These are phyloP conservation scores for Paelopatides confundens DNA, from an alignment of 53 echinoderm and acorn worm genomes.

Conservation along the genomic window DNA sequence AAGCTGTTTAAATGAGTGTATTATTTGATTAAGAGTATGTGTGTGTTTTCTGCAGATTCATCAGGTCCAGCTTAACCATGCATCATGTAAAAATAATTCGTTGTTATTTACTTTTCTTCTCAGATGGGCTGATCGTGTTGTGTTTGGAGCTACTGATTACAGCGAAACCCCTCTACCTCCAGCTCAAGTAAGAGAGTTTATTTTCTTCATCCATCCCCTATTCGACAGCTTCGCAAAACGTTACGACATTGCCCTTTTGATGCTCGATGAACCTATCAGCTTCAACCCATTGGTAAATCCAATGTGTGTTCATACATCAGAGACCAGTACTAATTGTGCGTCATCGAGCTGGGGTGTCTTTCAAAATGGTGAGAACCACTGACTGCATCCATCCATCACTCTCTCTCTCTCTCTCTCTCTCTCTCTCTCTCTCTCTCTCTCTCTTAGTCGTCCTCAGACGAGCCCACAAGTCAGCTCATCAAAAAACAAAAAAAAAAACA, in stretches of 20 bases:
- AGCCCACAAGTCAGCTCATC: no score
- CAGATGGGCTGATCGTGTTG: constrained; percentile 29
- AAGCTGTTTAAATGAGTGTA: no score
- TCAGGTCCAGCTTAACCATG: no score
- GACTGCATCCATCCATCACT: no score
- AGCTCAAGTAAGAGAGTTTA: constrained; percentile 14
- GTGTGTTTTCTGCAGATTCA: no score
- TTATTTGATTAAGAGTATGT: no score
- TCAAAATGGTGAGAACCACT: not conserved
- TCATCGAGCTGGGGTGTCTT: constrained; percentile 13
- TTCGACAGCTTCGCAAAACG: not conserved
- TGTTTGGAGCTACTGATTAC: not conserved
- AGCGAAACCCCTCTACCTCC: not conserved
- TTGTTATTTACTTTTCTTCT: no score
- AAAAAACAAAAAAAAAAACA: no score
- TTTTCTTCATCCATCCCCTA: not conserved
- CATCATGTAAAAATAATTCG: no score
- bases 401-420: no score
- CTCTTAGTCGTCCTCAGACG: no score
- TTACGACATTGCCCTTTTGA: constrained; percentile 26
- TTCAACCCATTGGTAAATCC: not conserved
- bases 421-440: no score
- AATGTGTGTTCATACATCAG: constrained; percentile 22
- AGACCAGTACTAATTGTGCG: not conserved
- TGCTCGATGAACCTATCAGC: not conserved